Evolutionary conservation across 2,797 vertebrate species (phyloP).

Genomic region (Sebastes hopkinsi): DNA sequence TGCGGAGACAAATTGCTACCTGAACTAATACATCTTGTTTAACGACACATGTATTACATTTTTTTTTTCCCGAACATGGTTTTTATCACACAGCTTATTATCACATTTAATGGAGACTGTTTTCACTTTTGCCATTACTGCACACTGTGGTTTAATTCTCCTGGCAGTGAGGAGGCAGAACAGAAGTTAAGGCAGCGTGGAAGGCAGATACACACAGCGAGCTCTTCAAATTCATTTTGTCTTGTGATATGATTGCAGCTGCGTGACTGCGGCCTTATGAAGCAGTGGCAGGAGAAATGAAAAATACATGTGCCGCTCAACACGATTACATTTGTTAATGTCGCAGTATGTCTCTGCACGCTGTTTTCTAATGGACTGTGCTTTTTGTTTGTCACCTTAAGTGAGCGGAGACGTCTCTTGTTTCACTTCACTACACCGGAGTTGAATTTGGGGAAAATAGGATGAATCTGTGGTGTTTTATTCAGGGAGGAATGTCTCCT

Average conservation of each 20-base stretch:
- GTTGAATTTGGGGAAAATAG: slow-evolving; percentile 10
- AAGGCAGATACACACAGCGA: slow-evolving; percentile 47
- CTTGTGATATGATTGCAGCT: slow-evolving; percentile 55
- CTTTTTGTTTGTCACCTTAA: slow-evolving; percentile 67
- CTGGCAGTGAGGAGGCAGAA: slow-evolving; percentile 55
- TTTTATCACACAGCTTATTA: slow-evolving; percentile 63
- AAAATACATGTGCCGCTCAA: slow-evolving; percentile 51
- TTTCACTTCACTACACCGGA: slow-evolving; percentile 28
- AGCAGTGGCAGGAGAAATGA: slow-evolving; percentile 50
- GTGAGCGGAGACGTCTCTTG: slow-evolving; percentile 34
- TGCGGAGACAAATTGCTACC: slow-evolving; percentile 52
- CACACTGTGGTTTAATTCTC: slow-evolving; percentile 61
- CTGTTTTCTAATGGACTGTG: slow-evolving; percentile 64
- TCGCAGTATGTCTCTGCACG: slow-evolving; percentile 36
- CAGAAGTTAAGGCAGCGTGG: slow-evolving; percentile 58
- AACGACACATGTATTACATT: slow-evolving; percentile 49
- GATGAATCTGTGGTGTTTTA: slow-evolving; percentile 4
- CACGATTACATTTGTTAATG: slow-evolving; percentile 58
- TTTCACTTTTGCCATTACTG: slow-evolving; percentile 55
- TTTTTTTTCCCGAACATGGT: slow-evolving; percentile 19
- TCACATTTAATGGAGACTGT: slow-evolving; percentile 62
- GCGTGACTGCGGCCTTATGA: slow-evolving; percentile 55
- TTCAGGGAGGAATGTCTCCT: not conserved
- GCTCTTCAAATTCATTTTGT: slow-evolving; percentile 60
- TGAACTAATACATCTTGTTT: slow-evolving; percentile 56